Percentiles rank a stretch among this genome's conserved stretches.
Conservation (phyloP, 2,888 invertebrate genomes). For the Agonopterix arenella region DNA sequence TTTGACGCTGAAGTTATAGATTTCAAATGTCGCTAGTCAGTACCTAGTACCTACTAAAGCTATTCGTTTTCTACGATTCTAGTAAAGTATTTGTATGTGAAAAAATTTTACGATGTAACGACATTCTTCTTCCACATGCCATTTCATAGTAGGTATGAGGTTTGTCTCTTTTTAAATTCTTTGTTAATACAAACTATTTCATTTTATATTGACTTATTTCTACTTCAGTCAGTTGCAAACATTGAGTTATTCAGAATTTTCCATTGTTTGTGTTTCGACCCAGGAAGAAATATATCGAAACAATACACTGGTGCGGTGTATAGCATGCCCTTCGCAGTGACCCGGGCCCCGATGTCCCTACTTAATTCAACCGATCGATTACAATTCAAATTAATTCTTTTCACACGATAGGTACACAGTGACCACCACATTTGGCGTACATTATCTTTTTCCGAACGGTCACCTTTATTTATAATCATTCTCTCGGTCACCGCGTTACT, state of each 20-base stretch:
- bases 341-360: slow-evolving; percentile 44
- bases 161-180: too few species aligned
- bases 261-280: not conserved
- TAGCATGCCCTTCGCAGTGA: slow-evolving; percentile 43
- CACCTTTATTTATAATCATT: slow-evolving; percentile 25
- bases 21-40: too few species aligned
- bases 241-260: not conserved
- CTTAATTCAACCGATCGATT: slow-evolving; percentile 44
- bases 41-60: too few species aligned
- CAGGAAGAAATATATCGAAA: slow-evolving; percentile 5
- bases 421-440: slow-evolving; percentile 37
- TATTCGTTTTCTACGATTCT: too few species aligned
- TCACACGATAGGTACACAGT: slow-evolving; percentile 51
- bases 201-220: too few species aligned
- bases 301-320: not conserved
- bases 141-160: too few species aligned
- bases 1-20: too few species aligned
- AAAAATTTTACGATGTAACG: too few species aligned
- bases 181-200: too few species aligned
- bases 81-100: too few species aligned
- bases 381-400: slow-evolving; percentile 62
- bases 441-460: slow-evolving; percentile 28
- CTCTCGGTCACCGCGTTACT: slow-evolving; percentile 48
- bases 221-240: too few species aligned
- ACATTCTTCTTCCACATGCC: too few species aligned